Conservation (phyloP, 1,140 invertebrate species). For the Pararge aegeria region DNA sequence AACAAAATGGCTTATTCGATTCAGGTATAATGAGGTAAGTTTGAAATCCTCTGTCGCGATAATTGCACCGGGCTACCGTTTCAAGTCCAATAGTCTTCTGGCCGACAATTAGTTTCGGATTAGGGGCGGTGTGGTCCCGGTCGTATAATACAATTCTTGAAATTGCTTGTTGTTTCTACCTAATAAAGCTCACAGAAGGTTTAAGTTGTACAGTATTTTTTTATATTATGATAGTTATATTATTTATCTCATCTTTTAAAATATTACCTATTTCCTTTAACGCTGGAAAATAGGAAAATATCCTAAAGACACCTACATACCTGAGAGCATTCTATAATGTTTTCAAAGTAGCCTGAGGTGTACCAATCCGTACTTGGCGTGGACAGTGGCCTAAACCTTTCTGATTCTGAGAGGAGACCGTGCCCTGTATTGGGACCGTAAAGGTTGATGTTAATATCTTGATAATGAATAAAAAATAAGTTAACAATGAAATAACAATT, state of each 20-base stretch:
- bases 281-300: no score
- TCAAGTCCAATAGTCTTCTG: conserved; percentile 10
- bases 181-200: not conserved
- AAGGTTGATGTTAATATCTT: no score
- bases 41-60: conserved; percentile 8
- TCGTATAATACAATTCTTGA: conserved; percentile 12
- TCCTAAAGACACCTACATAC: no score
- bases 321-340: no score
- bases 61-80: conserved; percentile 12
- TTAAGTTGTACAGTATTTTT: not conserved
- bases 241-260: not conserved
- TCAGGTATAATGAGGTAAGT: conserved; percentile 5
- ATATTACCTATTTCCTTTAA: no score
- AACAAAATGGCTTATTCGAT: not conserved
- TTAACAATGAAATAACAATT: no score
- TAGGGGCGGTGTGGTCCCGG: conserved; percentile 6
- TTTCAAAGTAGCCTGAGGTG: no score
- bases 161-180: conserved; percentile 8
- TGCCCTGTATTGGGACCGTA: no score
- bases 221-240: not conserved
- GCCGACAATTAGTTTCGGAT: conserved; percentile 9
- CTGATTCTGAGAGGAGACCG: no score
- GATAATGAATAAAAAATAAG: no score
- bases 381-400: no score
- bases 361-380: no score